phyloP scores from a whole-genome alignment of 1,140 invertebrate genomes.

The Eupeodes corollae region DNA sequence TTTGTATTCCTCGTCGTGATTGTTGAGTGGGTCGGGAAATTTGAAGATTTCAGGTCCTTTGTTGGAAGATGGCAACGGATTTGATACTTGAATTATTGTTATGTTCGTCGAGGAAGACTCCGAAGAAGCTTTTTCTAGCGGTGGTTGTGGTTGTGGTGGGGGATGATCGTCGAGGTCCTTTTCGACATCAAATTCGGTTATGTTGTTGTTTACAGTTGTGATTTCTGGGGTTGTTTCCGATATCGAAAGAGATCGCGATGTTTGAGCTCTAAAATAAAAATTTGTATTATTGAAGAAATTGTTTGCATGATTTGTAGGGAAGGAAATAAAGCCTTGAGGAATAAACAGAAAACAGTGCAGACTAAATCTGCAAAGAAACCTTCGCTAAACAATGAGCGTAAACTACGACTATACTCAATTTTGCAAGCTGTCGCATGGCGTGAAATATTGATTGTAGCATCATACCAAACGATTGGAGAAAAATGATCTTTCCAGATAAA shows the following conservation, averaged over 20 bases:
- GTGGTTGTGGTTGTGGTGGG: background rate
- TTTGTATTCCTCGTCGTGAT: conserved; percentile 22
- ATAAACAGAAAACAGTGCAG: too few species aligned
- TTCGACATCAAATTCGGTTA: conserved; percentile 6
- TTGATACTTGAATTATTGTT: conserved; percentile 33
- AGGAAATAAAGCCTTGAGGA: too few species aligned
- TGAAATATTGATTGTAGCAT: too few species aligned
- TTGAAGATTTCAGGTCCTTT: conserved; percentile 28
- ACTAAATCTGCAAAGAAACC: too few species aligned
- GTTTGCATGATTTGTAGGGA: too few species aligned
- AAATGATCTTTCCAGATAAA: too few species aligned
- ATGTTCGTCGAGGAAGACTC: conserved; percentile 20
- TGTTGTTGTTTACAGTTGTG: conserved; percentile 1
- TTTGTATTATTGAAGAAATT: background rate
- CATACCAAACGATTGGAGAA: too few species aligned
- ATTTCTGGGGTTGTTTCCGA: background rate
- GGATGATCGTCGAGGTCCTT: background rate
- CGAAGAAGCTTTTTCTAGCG: too few species aligned
- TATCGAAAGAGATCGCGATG: conserved; percentile 25
- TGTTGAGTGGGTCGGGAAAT: conserved; percentile 21
- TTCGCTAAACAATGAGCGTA: too few species aligned
- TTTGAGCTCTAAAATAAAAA: conserved; percentile 21
- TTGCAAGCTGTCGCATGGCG: too few species aligned
- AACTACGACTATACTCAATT: too few species aligned
- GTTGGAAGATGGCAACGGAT: conserved; percentile 21